Percentiles rank a stretch among this genome's conserved stretches.
phyloP scores from a whole-genome alignment of 2,797 vertebrate genomes.

The Sebastes oblongus region DNA sequence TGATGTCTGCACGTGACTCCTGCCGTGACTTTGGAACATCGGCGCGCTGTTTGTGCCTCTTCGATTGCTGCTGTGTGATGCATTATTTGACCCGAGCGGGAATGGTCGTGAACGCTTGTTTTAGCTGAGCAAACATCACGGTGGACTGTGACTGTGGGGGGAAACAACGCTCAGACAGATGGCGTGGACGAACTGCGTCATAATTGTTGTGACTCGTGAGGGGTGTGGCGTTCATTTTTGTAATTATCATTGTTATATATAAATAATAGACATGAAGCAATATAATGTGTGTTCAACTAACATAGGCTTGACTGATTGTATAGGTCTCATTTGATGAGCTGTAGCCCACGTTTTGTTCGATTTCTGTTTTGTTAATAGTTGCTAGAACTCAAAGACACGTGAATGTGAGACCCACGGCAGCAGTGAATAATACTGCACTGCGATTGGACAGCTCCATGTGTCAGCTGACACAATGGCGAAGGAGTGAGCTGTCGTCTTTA shows the following conservation, averaged over 20 bases:
- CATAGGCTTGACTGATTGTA: slow-evolving; percentile 8
- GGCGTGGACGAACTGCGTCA: background rate
- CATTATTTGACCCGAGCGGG: background rate
- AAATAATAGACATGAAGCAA: background rate
- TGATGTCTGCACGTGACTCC: background rate
- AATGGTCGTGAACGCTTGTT: background rate
- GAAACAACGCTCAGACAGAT: background rate
- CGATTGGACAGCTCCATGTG: slow-evolving; percentile 84
- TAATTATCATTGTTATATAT: background rate
- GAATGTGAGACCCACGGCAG: slow-evolving; percentile 85
- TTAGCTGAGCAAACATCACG: background rate
- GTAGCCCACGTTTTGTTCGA: slow-evolving; percentile 43
- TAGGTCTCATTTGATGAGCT: slow-evolving; percentile 19
- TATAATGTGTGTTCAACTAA: background rate
- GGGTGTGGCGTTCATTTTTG: background rate
- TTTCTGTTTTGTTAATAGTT: slow-evolving; percentile 55
- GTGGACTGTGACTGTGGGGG: slow-evolving; percentile 9
- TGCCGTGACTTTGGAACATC: slow-evolving; percentile 8
- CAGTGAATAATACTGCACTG: slow-evolving; percentile 86
- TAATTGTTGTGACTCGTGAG: background rate
- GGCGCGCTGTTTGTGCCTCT: background rate
- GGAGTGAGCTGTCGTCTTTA: slow-evolving; percentile 86
- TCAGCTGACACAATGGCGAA: slow-evolving; percentile 77
- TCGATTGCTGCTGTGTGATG: background rate
- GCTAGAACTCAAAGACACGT: slow-evolving; percentile 69